A percentile compares a stretch with the other conserved stretches of the same genome.
phyloP scores from a whole-genome alignment of 2,888 invertebrate genomes.

The Meganola albula region DNA sequence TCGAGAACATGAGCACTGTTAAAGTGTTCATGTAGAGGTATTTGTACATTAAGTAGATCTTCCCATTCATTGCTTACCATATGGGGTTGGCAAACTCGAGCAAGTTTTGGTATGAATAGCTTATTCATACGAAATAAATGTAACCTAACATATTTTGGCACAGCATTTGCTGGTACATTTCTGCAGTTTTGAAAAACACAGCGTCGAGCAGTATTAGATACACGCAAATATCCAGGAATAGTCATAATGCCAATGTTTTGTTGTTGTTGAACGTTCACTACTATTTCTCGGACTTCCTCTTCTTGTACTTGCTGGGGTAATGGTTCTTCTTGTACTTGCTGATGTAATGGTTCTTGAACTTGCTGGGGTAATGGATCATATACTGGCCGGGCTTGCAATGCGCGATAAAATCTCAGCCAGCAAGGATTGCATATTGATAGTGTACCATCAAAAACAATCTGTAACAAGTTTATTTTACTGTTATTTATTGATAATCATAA shows the following conservation, averaged over 20 bases:
- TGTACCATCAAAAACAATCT: constrained; percentile 4
- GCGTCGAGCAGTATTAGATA: constrained; percentile 6
- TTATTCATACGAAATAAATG: constrained; percentile 9
- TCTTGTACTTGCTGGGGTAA: constrained; percentile 3
- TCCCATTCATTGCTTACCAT: constrained; percentile 8
- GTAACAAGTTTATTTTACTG: constrained; percentile 4
- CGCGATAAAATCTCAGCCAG: constrained; percentile 1
- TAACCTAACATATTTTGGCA: constrained; percentile 8
- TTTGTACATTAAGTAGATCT: constrained; percentile 9
- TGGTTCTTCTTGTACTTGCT: constrained; percentile 2
- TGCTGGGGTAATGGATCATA: constrained; percentile 1
- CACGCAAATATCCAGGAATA: constrained; percentile 8
- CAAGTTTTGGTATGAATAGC: constrained; percentile 9
- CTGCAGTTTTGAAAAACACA: constrained; percentile 2
- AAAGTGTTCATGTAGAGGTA: constrained; percentile 6
- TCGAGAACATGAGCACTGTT: constrained; percentile 9
- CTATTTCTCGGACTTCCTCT: constrained; percentile 4
- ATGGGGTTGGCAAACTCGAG: constrained; percentile 9
- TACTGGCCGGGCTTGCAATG: not conserved
- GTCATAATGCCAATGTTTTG: constrained; percentile 1
- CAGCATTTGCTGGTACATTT: not conserved
- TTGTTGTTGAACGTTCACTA: not conserved
- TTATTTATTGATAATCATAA: constrained; percentile 2
- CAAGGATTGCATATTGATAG: constrained; percentile 3
- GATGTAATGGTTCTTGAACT: constrained; percentile 3